Percentiles rank a stretch among this genome's conserved stretches.
Evolutionary conservation across 2,113 vertebrate genomes (phyloP).

Genomic region (Morone chrysops): DNA sequence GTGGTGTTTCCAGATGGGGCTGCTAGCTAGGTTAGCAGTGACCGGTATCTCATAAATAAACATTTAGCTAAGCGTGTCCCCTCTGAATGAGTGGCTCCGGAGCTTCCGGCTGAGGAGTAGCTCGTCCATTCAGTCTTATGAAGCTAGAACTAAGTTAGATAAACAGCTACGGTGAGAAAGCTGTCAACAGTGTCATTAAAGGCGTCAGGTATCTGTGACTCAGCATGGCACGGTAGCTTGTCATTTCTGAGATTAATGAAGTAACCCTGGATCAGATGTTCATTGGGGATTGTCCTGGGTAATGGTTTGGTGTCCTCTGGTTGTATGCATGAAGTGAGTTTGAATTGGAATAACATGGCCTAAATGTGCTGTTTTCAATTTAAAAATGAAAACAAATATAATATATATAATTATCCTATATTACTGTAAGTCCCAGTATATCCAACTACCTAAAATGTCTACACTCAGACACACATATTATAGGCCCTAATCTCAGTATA

Average conservation of each 20-base stretch:
- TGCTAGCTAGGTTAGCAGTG: neutral
- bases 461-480: no score
- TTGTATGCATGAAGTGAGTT: neutral
- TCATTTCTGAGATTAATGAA: neutral
- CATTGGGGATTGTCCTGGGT: neutral
- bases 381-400: neutral
- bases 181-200: no score
- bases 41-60: no score
- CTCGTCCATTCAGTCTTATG: neutral
- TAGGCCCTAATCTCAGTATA: neutral
- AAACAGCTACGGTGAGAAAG: neutral
- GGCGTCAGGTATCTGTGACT: neutral
- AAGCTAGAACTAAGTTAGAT: neutral
- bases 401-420: neutral
- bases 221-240: neutral
- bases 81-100: neutral
- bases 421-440: neutral
- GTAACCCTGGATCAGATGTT: neutral
- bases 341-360: neutral
- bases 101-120: neutral
- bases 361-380: neutral
- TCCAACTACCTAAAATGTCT: neutral
- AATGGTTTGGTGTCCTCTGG: neutral
- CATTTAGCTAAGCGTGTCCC: neutral
- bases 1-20: neutral